Evolutionary conservation across 1,140 invertebrate species (phyloP), one percentile per base, ranked within the genome.

Genomic region (Archegozetes longisetosus): DNA sequence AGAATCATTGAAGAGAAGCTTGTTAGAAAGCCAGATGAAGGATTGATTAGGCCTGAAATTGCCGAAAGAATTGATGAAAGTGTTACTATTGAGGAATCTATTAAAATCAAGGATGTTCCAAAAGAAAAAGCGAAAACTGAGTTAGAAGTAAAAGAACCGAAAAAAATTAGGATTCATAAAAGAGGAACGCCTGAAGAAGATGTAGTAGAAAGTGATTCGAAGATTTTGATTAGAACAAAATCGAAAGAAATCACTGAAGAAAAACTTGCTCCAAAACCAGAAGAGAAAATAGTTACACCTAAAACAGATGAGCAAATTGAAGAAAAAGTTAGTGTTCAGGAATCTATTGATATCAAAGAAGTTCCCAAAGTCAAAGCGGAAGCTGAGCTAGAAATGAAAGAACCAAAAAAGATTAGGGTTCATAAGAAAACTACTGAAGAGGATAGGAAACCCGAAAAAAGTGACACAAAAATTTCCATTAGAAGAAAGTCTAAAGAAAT

Each of bases 131-230:
- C 9, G 2, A 52, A 62, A 49, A 23, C n/a, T 24, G 46, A 40
- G 28, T 49, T 55, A n/a, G 54, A 62, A 32, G 29, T 32, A 62
- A 26, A 54, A 24, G n/a, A 65, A 32, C 67, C 72, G 0, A 63
- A 62, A 62, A 22, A 25, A 14, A 3, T 59, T 6, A 23, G 25
- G 22, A 55, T 29, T 9, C 47, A 55, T 26, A 27, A 57, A 49
- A 28, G 40, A 29, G 27, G 17, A 23, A 23, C 22, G 13, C 26
- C 27, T 25, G 61, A 55, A 29, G 23, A 55, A 54, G 14, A 40
- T 24, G 22, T 50, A 51, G 51, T 60, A 28, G 29, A 64, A 58
- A 22, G 1, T 47, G 14, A 23, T 24, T 56, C 27, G 17, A 25
- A 47, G 29, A 25, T 26, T 20, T 22, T 46, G 29, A 29, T 25